Evolutionary conservation across 2,113 vertebrate genomes (phyloP), one percentile per base, ranked within the genome.

Genomic region (Thalassarche chlororhynchos): DNA sequence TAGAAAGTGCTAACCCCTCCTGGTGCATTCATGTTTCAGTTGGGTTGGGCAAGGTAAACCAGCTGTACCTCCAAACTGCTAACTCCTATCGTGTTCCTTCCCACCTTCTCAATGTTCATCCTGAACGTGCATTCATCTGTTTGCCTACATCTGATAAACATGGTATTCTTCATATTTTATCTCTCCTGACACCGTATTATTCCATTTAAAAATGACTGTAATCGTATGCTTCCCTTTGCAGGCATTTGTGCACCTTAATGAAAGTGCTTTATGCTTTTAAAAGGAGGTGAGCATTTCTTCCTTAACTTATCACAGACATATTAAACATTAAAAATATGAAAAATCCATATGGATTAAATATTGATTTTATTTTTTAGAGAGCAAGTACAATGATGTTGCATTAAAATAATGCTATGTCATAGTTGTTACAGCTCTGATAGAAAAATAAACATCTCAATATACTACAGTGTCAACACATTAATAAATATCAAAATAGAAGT

Each of bases 381-480:
- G 93, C 90, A 95, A 95, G 57, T 97, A 97, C 94, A 97, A 96
- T 94, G 86, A 96, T 91, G 93, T 81, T 96, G 95, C 96, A 97
- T 97, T 97, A 97, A 96, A 90, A 96, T 95, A 97, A 97, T 97
- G 93, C 96, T 93, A 96, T 96, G 95, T 97, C 95, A 93, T 90
- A 96, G 62, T 96, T 95, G 92, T 96, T 98, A 97, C 94, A 97
- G 86, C 89, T 98, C 94, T 98, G 97, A 98, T 98, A 98, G 86
- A 98, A 98, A 98, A 98, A 98, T 98, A 98, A 95, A 98, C 95
- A 95, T 98, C 95, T 97, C 94, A 92, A 97, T 97, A 87, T 94
- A 87, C 97, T 98, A 98, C 97, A 97, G 95, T 97, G 96, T 96
- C 96, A 97, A 96, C 38, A 96, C 90, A 98, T 98, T 98, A 98